phyloP scores from a whole-genome alignment of 1,140 invertebrate genomes.

The Pteromalus puparum region DNA sequence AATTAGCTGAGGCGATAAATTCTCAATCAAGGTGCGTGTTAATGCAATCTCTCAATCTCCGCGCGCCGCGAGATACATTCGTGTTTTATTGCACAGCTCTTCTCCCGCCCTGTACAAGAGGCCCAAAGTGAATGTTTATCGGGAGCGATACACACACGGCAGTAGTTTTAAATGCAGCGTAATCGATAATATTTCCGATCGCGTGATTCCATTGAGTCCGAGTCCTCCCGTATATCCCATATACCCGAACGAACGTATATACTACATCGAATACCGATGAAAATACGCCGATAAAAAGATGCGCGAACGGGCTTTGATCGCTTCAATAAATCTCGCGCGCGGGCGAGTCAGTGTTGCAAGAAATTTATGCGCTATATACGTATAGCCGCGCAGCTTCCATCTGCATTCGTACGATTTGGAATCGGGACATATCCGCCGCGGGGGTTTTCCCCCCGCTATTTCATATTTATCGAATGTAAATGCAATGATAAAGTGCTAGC shows the following conservation, averaged over 20 bases:
- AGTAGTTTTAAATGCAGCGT: constrained; percentile 12
- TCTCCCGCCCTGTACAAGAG: not conserved
- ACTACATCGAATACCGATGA: not conserved
- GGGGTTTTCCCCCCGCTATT: constrained; percentile 37
- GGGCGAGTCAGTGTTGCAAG: constrained; percentile 38
- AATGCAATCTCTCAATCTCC: constrained; percentile 37
- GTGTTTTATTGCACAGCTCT: constrained; percentile 18
- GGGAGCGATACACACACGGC: not conserved
- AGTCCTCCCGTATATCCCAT: not conserved
- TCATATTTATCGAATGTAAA: constrained; percentile 54
- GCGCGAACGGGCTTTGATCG: constrained; percentile 34
- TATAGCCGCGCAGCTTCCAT: constrained; percentile 11
- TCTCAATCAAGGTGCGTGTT: constrained; percentile 45
- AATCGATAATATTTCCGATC: constrained; percentile 39
- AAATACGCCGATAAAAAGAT: constrained; percentile 20
- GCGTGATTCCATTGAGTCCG: not conserved
- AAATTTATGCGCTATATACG: constrained; percentile 42
- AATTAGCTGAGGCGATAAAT: constrained; percentile 48
- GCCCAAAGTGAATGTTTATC: constrained; percentile 36
- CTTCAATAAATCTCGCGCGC: constrained; percentile 37
- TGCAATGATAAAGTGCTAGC: constrained; percentile 48
- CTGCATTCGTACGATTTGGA: constrained; percentile 40
- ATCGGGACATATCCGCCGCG: constrained; percentile 21
- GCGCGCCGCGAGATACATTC: constrained; percentile 25
- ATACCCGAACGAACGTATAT: not conserved